Evolutionary conservation across 2,113 vertebrate species (phyloP), one percentile per base, ranked within the genome.

Genomic region (Orthonyx spaldingii): DNA sequence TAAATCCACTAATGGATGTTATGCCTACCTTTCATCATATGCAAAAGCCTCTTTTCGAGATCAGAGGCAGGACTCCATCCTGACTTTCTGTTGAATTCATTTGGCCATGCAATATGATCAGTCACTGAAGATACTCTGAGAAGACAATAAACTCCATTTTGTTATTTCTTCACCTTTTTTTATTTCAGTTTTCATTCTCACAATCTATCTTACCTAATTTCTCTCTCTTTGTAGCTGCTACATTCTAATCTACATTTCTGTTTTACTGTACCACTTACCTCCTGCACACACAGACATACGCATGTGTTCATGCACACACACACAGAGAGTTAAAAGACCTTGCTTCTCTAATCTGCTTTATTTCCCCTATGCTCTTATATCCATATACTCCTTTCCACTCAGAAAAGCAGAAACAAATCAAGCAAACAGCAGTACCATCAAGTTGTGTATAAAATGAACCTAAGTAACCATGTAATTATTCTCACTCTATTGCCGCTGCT

Each of bases 401-500:
- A 83, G 72, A 85, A 95, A 84, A 70, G 4, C 23, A 92, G 83
- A 71, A 94, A 68, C 50, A 94, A 94, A 92, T 84, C 89, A 94
- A 84, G 86, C 83, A 90, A 96, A 88, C 19, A 93, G 55, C 52
- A 89, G 28, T 71, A 68, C 49, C 75, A 86, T 95, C 88, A 92
- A 85, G 71, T 81, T 93, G 44, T 94, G 37, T 84, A 93, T 92
- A 89, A 94, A 96, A 92, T 70, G 85, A 96, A 93, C 76, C 68
- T 90, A 95, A 96, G 90, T 95, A 96, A 94, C 96, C 96, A 93
- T 93, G 83, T 94, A 92, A 95, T 96, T 97, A 96, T 95, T 97
- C 88, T 96, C 90, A 92, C 60, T 93, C 93, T 94, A 75, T 87
- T 94, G 89, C 84, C 0, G 0, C 65, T 89, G 85, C 60, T 95